Evolutionary conservation across 2,888 invertebrate genomes (phyloP), one percentile per base, ranked within the genome.

Genomic region (Calameuta idolon): DNA sequence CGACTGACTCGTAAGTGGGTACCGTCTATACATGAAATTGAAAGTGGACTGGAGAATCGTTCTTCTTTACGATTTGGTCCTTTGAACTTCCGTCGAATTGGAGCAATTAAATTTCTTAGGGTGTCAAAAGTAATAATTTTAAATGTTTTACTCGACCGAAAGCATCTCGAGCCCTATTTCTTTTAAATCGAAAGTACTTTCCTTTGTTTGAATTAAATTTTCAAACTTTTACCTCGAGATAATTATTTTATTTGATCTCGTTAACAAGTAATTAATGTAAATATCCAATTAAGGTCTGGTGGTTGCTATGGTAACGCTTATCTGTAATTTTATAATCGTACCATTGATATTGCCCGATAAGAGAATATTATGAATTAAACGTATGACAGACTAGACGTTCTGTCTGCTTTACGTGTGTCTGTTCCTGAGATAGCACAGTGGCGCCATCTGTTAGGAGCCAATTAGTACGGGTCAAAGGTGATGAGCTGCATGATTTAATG

Each of bases 381-480:
- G 15, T 40, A 12, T 4, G 4, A 12, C 40, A 40, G 15, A 4
- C 40, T 15, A 4, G 5, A 40, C 15, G 15, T 12, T 23, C 23
- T 2, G 9, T 55, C 23, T 55, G 23, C 9, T 9, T 55, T 23
- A 55, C 9, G 5, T 23, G 2, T 2, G 9, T 55, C 55, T 23
- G 2, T 23, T 15, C 23, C 23, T 23, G 55, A 55, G 55, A 9
- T 23, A 2, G 55, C 5, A 74, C 37, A 74, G 31, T 30, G 31
- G 74, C 34, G 74, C 74, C 74, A 74, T 37, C 74, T 74, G 74
- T 34, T 23, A 30, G 5, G 15, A 23, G 74, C 74, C 37, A 74
- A 74, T 74, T 74, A 74, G 74, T 3, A 11, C n/a, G 12, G 74
- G 35, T 37, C 74, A 34, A 74, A 74, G 74, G 74, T 34, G 74